A percentile compares a stretch with the other conserved stretches of the same genome.
Evolutionary conservation across 2,888 invertebrate genomes (phyloP).

Genomic region (Phania funesta): DNA sequence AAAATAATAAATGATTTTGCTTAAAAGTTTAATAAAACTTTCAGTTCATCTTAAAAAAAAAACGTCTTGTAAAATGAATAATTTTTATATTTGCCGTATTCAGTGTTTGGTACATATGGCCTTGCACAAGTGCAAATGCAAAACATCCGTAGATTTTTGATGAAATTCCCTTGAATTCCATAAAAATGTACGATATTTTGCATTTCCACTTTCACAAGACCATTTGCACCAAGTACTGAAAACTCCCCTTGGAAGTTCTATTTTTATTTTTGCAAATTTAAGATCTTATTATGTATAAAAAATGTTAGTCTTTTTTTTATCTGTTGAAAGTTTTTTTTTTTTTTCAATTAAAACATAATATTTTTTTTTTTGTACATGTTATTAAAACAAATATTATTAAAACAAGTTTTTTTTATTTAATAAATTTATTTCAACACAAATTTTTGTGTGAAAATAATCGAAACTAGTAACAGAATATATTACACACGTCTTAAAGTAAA

Average conservation of each 20-base stretch:
- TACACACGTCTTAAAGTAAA: background rate
- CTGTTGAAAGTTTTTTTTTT: no score
- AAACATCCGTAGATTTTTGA: no score
- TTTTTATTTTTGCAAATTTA: no score
- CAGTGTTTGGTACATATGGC: no score
- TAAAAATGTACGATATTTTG: no score
- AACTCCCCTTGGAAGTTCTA: no score
- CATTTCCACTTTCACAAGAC: no score
- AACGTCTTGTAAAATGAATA: no score
- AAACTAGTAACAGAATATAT: conserved; percentile 38
- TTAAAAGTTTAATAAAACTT: conserved; percentile 8
- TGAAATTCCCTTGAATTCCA: no score
- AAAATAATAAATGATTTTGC: background rate
- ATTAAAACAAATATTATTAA: conserved; percentile 60
- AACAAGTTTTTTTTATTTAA: conserved; percentile 22
- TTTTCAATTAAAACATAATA: conserved; percentile 9
- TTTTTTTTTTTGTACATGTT: conserved; percentile 62
- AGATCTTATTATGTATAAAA: background rate
- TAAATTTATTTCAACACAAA: conserved; percentile 14
- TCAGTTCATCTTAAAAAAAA: conserved; percentile 34
- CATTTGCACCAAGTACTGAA: no score
- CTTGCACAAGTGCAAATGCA: no score
- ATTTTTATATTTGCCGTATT: no score
- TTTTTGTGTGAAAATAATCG: conserved; percentile 8
- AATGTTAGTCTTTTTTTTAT: background rate